Evolutionary conservation across 1,140 invertebrate genomes (phyloP).

Genomic region (Dysdera silvatica): DNA sequence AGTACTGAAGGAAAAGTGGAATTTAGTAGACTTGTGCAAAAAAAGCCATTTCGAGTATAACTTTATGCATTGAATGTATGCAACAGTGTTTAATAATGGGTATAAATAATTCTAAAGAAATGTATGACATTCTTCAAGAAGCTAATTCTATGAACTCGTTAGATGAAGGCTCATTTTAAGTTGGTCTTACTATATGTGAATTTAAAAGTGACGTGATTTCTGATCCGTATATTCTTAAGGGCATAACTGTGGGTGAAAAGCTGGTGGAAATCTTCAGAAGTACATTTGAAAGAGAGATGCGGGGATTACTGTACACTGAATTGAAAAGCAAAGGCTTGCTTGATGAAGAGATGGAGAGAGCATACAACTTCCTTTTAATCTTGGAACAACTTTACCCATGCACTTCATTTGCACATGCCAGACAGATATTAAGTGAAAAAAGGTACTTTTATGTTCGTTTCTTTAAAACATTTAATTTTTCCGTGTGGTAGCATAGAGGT

Average conservation of each 20-base stretch:
- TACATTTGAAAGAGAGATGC: slow-evolving; percentile 21
- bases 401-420: slow-evolving; percentile 23
- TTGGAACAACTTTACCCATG: slow-evolving; percentile 22
- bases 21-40: too few species aligned
- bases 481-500: not conserved
- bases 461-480: not conserved
- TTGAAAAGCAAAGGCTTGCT: slow-evolving; percentile 5
- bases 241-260: slow-evolving; percentile 7
- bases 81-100: too few species aligned
- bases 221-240: slow-evolving; percentile 1
- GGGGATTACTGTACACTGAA: not conserved
- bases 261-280: slow-evolving; percentile 12
- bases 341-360: not conserved
- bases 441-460: not conserved
- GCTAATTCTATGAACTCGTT: too few species aligned
- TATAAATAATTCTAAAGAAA: too few species aligned
- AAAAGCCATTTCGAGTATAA: too few species aligned
- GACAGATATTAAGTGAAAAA: slow-evolving; percentile 13
- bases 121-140: too few species aligned
- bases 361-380: slow-evolving; percentile 5
- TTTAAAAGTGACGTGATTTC: too few species aligned
- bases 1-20: too few species aligned
- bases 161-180: too few species aligned
- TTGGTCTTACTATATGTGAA: too few species aligned
- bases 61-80: too few species aligned